phyloP scores from a whole-genome alignment of 2,888 invertebrate genomes.

The Brachyopa scutellaris region DNA sequence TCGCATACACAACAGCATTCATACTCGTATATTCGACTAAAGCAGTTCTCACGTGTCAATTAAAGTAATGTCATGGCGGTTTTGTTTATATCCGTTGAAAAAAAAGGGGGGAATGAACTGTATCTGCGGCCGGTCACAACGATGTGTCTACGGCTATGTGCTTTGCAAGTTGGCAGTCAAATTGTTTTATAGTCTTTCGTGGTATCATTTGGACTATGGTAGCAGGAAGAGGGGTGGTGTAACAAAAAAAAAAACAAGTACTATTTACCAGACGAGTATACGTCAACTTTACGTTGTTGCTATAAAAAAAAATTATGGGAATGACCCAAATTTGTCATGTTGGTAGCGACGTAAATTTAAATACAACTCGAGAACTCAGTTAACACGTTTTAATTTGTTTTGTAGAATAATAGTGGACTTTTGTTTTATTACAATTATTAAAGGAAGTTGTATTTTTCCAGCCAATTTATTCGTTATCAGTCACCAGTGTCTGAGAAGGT shows the following conservation, averaged over 20 bases:
- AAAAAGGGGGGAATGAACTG: constrained; percentile 53
- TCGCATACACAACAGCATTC: not conserved
- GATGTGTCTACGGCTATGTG: constrained; percentile 17
- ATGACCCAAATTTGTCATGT: constrained; percentile 23
- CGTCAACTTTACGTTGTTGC: not conserved
- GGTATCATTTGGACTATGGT: not conserved
- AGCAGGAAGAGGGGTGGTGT: not conserved
- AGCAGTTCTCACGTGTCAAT: constrained; percentile 55
- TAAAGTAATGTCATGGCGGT: constrained; percentile 59
- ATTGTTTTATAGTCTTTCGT: constrained; percentile 14
- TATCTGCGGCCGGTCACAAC: constrained; percentile 1
- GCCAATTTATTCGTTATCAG: too few relatives aligned
- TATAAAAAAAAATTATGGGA: constrained; percentile 39
- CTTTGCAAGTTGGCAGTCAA: constrained; percentile 3
- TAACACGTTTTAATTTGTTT: too few relatives aligned
- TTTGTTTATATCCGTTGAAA: constrained; percentile 53
- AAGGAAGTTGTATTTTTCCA: too few relatives aligned
- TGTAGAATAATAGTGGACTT: too few relatives aligned
- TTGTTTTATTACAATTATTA: too few relatives aligned
- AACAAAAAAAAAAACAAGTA: not conserved
- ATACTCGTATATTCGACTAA: too few relatives aligned
- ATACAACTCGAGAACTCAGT: too few relatives aligned
- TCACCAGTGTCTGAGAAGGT: too few relatives aligned
- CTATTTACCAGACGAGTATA: not conserved
- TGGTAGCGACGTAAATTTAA: not conserved